Conservation (phyloP, 1,140 invertebrate species). For the Megalopta genalis region DNA sequence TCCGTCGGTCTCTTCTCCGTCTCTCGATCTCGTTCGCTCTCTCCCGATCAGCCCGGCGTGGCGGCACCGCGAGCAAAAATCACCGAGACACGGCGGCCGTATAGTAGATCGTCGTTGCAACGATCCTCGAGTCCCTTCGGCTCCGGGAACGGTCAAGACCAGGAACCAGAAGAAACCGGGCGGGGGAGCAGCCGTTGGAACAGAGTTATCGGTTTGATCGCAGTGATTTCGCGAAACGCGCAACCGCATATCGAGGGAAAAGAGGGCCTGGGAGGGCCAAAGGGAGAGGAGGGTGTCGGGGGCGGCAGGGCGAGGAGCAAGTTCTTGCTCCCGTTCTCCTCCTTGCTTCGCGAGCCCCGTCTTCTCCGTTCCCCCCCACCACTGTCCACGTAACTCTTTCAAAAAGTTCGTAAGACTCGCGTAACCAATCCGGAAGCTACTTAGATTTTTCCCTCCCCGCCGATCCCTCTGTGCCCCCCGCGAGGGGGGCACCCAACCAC, state of each 20-base stretch:
- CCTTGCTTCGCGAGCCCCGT: conserved; percentile 25
- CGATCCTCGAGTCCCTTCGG: too few species aligned
- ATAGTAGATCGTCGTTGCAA: too few species aligned
- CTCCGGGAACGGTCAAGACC: neutral
- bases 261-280: conserved; percentile 26
- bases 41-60: neutral
- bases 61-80: too few species aligned
- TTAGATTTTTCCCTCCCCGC: conserved; percentile 65
- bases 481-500: neutral
- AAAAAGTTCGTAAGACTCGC: conserved; percentile 63
- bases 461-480: conserved; percentile 12
- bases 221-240: conserved; percentile 43
- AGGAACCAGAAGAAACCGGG: neutral
- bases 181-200: neutral
- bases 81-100: neutral
- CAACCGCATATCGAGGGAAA: conserved; percentile 42
- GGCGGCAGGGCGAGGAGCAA: neutral
- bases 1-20: neutral
- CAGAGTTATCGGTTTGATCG: conserved; percentile 34
- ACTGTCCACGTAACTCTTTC: conserved; percentile 46
- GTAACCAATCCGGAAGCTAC: conserved; percentile 69
- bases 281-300: conserved; percentile 13
- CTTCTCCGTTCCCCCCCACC: conserved; percentile 22
- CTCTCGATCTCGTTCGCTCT: neutral
- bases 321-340: conserved; percentile 29